Conservation (phyloP, 2,797 vertebrate species). For the Pogoniulus pusillus region DNA sequence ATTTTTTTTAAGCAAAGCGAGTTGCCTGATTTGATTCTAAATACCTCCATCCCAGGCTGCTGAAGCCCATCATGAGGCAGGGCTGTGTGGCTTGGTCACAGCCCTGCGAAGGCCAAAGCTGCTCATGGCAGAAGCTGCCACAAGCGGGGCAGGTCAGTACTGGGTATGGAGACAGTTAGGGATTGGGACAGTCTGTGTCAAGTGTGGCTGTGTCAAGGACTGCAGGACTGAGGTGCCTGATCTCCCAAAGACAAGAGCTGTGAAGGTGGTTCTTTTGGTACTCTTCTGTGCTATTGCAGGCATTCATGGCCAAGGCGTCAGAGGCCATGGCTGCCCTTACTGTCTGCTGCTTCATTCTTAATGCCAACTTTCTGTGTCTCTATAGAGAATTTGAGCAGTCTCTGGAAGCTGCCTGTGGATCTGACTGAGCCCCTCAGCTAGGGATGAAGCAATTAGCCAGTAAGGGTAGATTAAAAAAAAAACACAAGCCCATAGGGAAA, state of each 20-base stretch:
- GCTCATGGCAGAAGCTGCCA: not conserved
- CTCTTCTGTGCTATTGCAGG: not conserved
- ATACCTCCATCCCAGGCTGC: not conserved
- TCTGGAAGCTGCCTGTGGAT: not conserved
- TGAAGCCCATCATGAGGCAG: not conserved
- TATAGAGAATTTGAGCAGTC: not conserved
- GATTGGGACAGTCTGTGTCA: not conserved
- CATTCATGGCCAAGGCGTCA: accelerated
- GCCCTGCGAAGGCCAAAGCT: not conserved
- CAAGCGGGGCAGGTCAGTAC: not conserved
- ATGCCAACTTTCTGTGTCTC: not conserved
- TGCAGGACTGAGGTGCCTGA: not conserved
- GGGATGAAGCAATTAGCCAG: not conserved
- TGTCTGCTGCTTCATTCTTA: not conserved
- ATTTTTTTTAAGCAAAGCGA: not conserved
- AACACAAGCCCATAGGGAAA: not conserved
- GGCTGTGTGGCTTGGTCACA: not conserved
- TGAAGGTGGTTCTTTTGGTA: not conserved
- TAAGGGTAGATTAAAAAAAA: not conserved
- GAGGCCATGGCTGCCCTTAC: not conserved
- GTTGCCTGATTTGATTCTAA: not conserved
- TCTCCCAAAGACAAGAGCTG: not conserved
- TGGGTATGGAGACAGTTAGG: not conserved
- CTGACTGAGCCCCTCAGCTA: not conserved
- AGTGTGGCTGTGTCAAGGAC: not conserved